Base-by-base conservation (phyloP, 2,888 invertebrate species). In the Ophraella communa region DNA sequence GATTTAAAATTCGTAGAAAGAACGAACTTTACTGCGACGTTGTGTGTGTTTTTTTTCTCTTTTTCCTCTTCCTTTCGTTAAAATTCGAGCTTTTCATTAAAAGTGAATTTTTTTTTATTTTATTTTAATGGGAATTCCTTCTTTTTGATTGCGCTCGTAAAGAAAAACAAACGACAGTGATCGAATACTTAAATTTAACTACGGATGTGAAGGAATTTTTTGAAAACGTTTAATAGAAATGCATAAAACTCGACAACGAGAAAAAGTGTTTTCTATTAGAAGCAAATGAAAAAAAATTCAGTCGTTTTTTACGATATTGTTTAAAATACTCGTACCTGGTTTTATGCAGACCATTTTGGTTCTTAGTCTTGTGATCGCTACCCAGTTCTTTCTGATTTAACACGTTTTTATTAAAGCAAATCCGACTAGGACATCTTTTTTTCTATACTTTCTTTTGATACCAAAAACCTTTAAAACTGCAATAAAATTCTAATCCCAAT, bases 171-270 rank as follows among this genome's bases (percentile, higher is more conserved):
- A 20, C 35, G 39, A 35, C 54, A 54, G 14, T 54, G 54, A 54
- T 54, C 54, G 54, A 54, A 54, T 54, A 54, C 54, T 54, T 39
- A 54, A 54, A 54, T 54, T 54, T 54, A 39, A 54, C 54, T 35
- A 35, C 53, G 53, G 53, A 35, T 53, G 53, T 49, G 49, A 49
- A 23, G 54, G 54, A 35, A 39, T 54, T 54, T 54, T 35, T 11
- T 35, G 5, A 54, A 54, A 33, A 30, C 30, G 2, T 27, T 52
- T 18, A 10, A 17, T 7, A 17, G 18, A 10, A 52, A 52, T 30
- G 14, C 33, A 17, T 18, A 20, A 53, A 49, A 24, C 24, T 7
- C 23, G 8, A 21, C 49, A 21, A 23, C 24, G 49, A 4, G n/a
- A 49, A 49, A 17, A n/a, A n/a, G n/a, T 30, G 17, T 39, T 39